Evolutionary conservation across 2,113 vertebrate genomes (phyloP), one percentile per base, ranked within the genome.

Genomic region (Corythaeola cristata): DNA sequence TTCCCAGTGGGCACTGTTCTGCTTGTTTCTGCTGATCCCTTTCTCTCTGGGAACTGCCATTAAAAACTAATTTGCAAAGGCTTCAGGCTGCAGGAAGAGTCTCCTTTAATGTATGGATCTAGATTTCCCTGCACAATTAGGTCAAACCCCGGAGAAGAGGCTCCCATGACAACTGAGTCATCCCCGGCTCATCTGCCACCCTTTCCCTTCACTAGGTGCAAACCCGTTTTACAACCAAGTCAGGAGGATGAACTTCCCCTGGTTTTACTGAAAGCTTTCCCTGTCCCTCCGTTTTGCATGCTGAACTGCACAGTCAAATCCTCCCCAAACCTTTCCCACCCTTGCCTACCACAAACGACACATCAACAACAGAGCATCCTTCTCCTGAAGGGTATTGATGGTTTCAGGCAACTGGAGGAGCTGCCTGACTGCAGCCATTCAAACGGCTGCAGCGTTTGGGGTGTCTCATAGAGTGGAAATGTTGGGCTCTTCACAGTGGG

Each of bases 121-220:
- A 73, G 73, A 93, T 68, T 91, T 95, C 84, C 67, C 87, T 50
- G 45, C 75, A 83, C 91, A 93, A 87, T 53, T 89, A 87, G 93
- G 77, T 96, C 94, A 88, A 83, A 32, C 14, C 52, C 55, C 7
- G 0, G 24, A 72, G 78, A 93, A 64, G 62, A 82, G 63, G 67
- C 74, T 91, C 84, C 74, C 67, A 45, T 77, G 81, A 89, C 37
- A 81, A 69, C 66, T 76, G 91, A 96, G 66, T 97, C 95, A 92
- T 63, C 47, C 68, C 35, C 0, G 0, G 90, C 84, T 91, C 81
- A 91, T 82, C 66, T 69, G 45, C 69, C 0, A 0, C 35, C 44
- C 68, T 74, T 92, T 67, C 78, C 75, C 80, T 80, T 87, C 90
- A 35, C 53, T 87, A 35, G 62, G 63, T 58, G 14, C 63, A 94